Base-by-base conservation (phyloP, 1,140 invertebrate species). In the Adelges cooleyi region DNA sequence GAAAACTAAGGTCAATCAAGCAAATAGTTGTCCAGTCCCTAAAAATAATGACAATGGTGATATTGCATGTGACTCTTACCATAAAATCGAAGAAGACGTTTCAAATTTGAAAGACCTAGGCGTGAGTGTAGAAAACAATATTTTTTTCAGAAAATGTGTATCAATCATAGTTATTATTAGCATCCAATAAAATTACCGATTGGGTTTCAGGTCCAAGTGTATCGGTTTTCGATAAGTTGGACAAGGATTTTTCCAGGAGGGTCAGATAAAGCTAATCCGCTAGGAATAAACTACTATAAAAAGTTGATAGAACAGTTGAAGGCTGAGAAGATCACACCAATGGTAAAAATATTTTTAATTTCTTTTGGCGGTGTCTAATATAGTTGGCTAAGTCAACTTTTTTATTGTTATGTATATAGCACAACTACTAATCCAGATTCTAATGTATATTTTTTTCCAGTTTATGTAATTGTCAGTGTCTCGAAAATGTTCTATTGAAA, bases 171-270 rank as follows among this genome's bases (percentile, higher is more conserved):
- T 17, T 20, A 25, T 53, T 9, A 68, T 69, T 17, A 42, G 74
- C 73, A 71, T 75, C 5, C 75, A 80, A 68, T 78, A 79, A 44
- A 84, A 84, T 70, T 76, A 82, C 13, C n/a, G n/a, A n/a, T n/a
- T n/a, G n/a, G n/a, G n/a, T n/a, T n/a, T n/a, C n/a, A n/a, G n/a
- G n/a, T n/a, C n/a, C n/a, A n/a, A n/a, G n/a, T n/a, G n/a, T n/a
- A n/a, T n/a, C n/a, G n/a, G n/a, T 82, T 86, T 71, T 86, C 84
- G 0, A 75, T 85, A 17, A 81, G 81, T 2, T 85, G 84, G 83
- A 68, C 82, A 0, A 73, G 83, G 51, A 77, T 85, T 40, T 69
- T 84, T 20, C 82, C 83, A 1, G 78, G 76, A 29, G 82, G 82
- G 22, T 76, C 76, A n/a, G 69, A 73, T 2, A 76, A 75, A 17